Base-by-base conservation (phyloP, 2,888 invertebrate genomes). In the Drosophila lacicola region DNA sequence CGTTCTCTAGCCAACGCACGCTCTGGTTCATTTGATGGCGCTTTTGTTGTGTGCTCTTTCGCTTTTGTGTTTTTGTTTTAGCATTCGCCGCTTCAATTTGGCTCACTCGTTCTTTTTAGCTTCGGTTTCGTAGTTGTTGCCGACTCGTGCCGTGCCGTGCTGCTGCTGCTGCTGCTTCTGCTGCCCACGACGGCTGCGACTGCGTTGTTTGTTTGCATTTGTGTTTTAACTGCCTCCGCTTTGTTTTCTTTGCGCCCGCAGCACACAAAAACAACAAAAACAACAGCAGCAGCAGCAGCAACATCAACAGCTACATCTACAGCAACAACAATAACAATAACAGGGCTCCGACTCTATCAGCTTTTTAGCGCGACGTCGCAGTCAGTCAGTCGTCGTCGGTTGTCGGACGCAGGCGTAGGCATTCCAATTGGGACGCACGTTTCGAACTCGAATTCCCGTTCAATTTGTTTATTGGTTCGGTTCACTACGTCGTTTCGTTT, bases 141-240 rank as follows among this genome's bases (percentile, higher is more conserved):
- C 58, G 68, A 70, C 76, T 76, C 76, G 77, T 76, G 68, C 72
- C 76, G 77, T 72, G 62, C 68, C 17, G 17, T 17, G 17, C 17
- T 29, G 29, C 8, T 70, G 53, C 50, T 62, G 37, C 47, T 63
- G 37, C 45, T 56, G 68, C 49, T 54, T 36, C 50, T 61, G 68
- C 74, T 65, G 46, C 61, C 68, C 41, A 66, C 74, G 66, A 50
- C 66, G 73, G 67, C 66, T 65, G 81, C 79, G 79, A 65, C 71
- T 72, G 84, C 71, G 78, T 86, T 78, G 74, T 77, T 77, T 78
- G 87, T 83, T 82, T 86, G 82, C 78, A 69, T 80, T 82, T 85
- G 82, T 83, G 82, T 82, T 82, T 82, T 83, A 86, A 81, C 72
- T 80, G 79, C 69, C 69, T 78, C 41, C 72, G 73, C 72, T 77